Percentiles rank a stretch among this genome's conserved stretches.
These are phyloP conservation scores for Hemaris fuciformis DNA, from an alignment of 2,888 invertebrate species.

Conservation along the genomic window DNA sequence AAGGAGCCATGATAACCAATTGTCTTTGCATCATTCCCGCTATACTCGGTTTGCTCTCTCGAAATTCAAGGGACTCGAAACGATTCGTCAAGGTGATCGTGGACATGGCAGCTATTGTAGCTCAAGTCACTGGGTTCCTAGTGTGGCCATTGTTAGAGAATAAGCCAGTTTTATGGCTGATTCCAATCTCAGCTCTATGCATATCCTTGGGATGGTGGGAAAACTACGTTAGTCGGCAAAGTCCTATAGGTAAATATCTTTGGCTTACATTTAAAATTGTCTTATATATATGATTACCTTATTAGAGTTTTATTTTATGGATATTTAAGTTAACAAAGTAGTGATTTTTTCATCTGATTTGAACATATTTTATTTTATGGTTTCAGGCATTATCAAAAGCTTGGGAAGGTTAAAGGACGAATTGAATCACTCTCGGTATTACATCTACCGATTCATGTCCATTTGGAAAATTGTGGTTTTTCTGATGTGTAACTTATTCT, in stretches of 20 bases:
- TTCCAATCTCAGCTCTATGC: conserved; percentile 91
- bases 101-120: conserved; percentile 92
- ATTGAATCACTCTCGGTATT: conserved; percentile 90
- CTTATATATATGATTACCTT: neutral
- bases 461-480: conserved; percentile 94
- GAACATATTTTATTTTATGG: conserved; percentile 1
- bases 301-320: neutral
- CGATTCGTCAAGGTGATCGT: conserved; percentile 89
- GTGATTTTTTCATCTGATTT: neutral
- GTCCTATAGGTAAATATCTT: conserved; percentile 85
- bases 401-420: conserved; percentile 90
- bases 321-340: too few relatives aligned
- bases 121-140: conserved; percentile 94
- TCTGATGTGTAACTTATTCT: conserved; percentile 86
- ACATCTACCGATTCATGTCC: conserved; percentile 94
- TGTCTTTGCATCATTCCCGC: conserved; percentile 96
- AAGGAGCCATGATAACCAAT: conserved; percentile 97
- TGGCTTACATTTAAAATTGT: neutral
- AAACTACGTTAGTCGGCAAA: conserved; percentile 94
- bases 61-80: conserved; percentile 90
- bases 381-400: conserved; percentile 85
- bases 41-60: conserved; percentile 87
- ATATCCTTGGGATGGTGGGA: conserved; percentile 99
- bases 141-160: conserved; percentile 94
- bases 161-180: conserved; percentile 89